These are phyloP conservation scores for Hypselothyrea guttata DNA, from an alignment of 2,888 invertebrate genomes.

Conservation along the genomic window DNA sequence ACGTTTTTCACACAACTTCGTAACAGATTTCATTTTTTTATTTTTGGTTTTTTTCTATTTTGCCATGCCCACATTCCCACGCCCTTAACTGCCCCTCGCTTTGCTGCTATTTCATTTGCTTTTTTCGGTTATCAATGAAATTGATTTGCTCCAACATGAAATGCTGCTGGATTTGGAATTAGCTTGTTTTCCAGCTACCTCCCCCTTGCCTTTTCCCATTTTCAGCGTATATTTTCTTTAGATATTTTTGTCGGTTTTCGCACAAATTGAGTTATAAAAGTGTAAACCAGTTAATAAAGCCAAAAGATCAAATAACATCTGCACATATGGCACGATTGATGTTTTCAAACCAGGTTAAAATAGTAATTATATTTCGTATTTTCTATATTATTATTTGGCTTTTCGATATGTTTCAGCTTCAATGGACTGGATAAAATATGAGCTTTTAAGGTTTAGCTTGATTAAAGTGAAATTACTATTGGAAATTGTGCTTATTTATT, in stretches of 20 bases:
- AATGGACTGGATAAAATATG: too few species aligned
- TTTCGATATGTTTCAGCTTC: too few species aligned
- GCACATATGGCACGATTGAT: not conserved
- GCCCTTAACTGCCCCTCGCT: not conserved
- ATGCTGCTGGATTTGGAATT: slow-evolving; percentile 35
- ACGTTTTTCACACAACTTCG: slow-evolving; percentile 18
- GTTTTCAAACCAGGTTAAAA: not conserved
- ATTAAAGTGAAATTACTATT: too few species aligned
- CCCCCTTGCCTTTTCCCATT: not conserved
- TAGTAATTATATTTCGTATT: too few species aligned
- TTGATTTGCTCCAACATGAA: slow-evolving; percentile 61
- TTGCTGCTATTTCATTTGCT: slow-evolving; percentile 6
- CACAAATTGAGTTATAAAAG: slow-evolving; percentile 54
- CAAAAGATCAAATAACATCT: not conserved
- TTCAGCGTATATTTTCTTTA: not conserved
- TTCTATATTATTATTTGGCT: not conserved
- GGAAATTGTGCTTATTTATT: too few species aligned
- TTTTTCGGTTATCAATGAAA: slow-evolving; percentile 45
- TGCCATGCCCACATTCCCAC: not conserved
- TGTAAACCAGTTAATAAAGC: slow-evolving; percentile 47
- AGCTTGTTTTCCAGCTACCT: slow-evolving; percentile 38
- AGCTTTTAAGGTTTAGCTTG: too few species aligned
- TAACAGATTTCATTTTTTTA: slow-evolving; percentile 10
- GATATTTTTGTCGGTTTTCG: slow-evolving; percentile 1
- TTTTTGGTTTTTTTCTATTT: not conserved